Percentiles rank a stretch among this genome's conserved stretches.
Evolutionary conservation across 2,888 invertebrate genomes (phyloP).

Genomic region (Perithous albicinctus): DNA sequence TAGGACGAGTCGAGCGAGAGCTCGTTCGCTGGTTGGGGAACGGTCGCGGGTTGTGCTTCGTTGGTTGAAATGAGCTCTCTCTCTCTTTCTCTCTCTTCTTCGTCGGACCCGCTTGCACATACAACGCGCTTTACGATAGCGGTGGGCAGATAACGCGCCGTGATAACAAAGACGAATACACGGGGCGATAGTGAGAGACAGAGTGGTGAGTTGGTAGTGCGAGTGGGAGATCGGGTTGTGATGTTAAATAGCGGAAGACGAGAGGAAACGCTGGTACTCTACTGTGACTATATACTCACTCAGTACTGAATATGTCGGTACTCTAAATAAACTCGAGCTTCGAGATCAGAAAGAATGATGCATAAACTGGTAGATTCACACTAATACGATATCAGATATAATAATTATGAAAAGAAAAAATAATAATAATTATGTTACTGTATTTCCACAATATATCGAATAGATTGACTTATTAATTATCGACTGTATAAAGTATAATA

Average conservation of each 20-base stretch:
- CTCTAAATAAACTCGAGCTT: slow-evolving; percentile 4
- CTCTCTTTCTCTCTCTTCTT: slow-evolving; percentile 11
- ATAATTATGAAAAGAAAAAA: background rate
- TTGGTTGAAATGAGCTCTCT: slow-evolving; percentile 2
- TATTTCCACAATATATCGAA: no score
- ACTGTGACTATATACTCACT: slow-evolving; percentile 31
- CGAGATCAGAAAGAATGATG: slow-evolving; percentile 33
- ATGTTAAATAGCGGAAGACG: slow-evolving; percentile 68
- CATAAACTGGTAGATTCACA: background rate
- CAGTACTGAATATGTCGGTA: slow-evolving; percentile 38
- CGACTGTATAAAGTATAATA: no score
- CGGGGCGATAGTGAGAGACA: slow-evolving; percentile 42
- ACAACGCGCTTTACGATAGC: slow-evolving; percentile 65
- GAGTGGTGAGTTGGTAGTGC: slow-evolving; percentile 13
- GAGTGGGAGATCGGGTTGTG: slow-evolving; percentile 65
- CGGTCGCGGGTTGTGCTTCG: background rate
- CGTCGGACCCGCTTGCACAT: slow-evolving; percentile 58
- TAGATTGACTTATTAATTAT: no score
- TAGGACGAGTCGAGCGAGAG: slow-evolving; percentile 37
- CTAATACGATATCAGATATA: no score
- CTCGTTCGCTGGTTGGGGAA: background rate
- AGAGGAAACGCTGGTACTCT: slow-evolving; percentile 49
- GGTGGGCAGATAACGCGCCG: slow-evolving; percentile 64
- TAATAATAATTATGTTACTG: background rate
- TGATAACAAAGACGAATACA: slow-evolving; percentile 64